These are phyloP conservation scores for Oncopeltus fasciatus DNA, from an alignment of 1,140 invertebrate species.

Conservation along the genomic window DNA sequence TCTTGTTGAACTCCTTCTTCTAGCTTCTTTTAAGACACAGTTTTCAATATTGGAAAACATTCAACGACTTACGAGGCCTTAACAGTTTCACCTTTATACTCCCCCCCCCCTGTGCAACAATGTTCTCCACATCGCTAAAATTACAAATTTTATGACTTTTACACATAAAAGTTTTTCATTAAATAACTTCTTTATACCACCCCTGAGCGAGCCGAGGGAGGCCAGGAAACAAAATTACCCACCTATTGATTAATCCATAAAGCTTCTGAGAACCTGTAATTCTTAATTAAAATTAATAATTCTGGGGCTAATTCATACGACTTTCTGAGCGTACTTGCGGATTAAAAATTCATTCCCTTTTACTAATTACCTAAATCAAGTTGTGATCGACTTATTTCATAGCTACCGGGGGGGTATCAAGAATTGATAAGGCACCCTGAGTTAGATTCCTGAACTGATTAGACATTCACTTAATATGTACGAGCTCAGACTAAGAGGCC, in stretches of 20 bases:
- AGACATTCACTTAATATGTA: too few species aligned
- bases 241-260: slow-evolving; percentile 2
- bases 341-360: background rate
- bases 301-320: slow-evolving; percentile 4
- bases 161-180: slow-evolving; percentile 7
- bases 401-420: background rate
- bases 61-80: background rate
- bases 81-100: background rate
- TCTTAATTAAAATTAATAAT: slow-evolving; percentile 9
- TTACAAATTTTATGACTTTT: background rate
- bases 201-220: background rate
- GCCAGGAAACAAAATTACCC: background rate
- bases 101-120: background rate
- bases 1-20: too few species aligned
- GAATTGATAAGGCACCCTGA: background rate
- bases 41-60: background rate
- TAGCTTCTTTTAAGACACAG: too few species aligned
- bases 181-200: slow-evolving; percentile 1
- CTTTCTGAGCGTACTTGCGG: background rate
- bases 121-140: background rate
- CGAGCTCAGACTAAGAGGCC: too few species aligned
- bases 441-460: background rate
- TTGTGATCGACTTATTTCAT: slow-evolving; percentile 8
- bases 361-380: slow-evolving; percentile 10
- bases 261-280: slow-evolving; percentile 1